phyloP scores from a whole-genome alignment of 2,888 invertebrate species.

The Archips crataeganus region DNA sequence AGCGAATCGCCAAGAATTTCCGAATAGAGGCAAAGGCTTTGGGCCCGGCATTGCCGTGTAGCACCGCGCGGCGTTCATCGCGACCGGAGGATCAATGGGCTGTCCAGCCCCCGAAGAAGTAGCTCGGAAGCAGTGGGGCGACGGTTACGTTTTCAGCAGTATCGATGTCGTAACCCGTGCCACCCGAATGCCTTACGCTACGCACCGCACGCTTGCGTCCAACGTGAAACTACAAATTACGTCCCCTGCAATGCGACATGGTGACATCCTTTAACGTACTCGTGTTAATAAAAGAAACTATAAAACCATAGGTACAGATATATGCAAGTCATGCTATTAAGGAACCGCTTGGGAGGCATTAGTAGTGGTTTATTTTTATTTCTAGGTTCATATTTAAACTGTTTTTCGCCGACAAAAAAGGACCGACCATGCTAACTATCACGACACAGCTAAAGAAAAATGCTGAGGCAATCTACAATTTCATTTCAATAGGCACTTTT shows the following conservation, averaged over 20 bases:
- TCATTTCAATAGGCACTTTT: background rate
- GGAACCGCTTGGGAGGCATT: background rate
- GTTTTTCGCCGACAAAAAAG: background rate
- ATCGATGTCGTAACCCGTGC: conserved; percentile 67
- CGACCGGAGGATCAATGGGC: conserved; percentile 65
- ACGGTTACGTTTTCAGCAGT: conserved; percentile 71
- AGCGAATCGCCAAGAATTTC: conserved; percentile 93
- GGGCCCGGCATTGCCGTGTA: conserved; percentile 92
- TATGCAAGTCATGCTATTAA: conserved; percentile 28
- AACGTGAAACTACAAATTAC: conserved; percentile 46
- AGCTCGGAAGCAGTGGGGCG: conserved; percentile 68
- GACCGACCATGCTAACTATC: background rate
- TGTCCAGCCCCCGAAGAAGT: conserved; percentile 65
- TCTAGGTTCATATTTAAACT: no score
- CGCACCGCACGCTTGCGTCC: conserved; percentile 55
- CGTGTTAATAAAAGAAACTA: conserved; percentile 61
- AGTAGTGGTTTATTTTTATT: conserved; percentile 1
- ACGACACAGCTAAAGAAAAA: background rate
- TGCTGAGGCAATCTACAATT: background rate
- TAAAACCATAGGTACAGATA: conserved; percentile 45
- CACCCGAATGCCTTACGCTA: conserved; percentile 61
- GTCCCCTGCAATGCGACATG: conserved; percentile 45
- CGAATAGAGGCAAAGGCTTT: conserved; percentile 89
- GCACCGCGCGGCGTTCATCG: conserved; percentile 76
- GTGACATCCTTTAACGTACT: conserved; percentile 64